phyloP scores from a whole-genome alignment of 2,797 vertebrate genomes.

The Gymnoscopelus microlampas region DNA sequence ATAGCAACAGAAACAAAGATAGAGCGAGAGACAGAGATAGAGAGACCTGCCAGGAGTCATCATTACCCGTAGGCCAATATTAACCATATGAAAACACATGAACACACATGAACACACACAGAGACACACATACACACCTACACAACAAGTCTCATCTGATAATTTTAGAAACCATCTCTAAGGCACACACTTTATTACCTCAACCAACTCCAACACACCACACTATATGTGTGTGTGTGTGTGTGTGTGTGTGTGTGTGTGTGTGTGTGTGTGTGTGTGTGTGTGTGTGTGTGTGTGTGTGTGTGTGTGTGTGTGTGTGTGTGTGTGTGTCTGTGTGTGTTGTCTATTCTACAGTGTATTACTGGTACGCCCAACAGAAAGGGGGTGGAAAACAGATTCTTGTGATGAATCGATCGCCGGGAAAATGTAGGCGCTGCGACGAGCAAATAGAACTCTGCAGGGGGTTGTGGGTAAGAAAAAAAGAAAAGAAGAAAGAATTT shows the following conservation, averaged over 20 bases:
- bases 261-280: conserved; percentile 22
- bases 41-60: no score
- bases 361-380: conserved; percentile 60
- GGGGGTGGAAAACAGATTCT: conserved; percentile 71
- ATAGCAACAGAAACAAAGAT: no score
- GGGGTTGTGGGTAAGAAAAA: conserved; percentile 55
- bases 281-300: conserved; percentile 35
- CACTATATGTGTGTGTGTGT: conserved; percentile 4
- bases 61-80: no score
- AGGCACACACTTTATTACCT: conserved; percentile 48
- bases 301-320: background rate
- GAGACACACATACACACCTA: conserved; percentile 9
- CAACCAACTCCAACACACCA: conserved; percentile 38
- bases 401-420: conserved; percentile 78
- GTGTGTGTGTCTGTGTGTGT: conserved; percentile 4
- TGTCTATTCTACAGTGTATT: conserved; percentile 45
- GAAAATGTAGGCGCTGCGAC: conserved; percentile 75
- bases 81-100: background rate
- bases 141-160: conserved; percentile 43
- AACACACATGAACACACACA: conserved; percentile 18
- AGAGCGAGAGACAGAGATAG: no score
- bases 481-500: conserved; percentile 11
- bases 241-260: conserved; percentile 13
- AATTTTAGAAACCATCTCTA: conserved; percentile 50
- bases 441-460: conserved; percentile 78